Percentiles rank a stretch among this genome's conserved stretches.
Conservation (phyloP, 2,797 vertebrate species). For the Muscicapa striata region DNA sequence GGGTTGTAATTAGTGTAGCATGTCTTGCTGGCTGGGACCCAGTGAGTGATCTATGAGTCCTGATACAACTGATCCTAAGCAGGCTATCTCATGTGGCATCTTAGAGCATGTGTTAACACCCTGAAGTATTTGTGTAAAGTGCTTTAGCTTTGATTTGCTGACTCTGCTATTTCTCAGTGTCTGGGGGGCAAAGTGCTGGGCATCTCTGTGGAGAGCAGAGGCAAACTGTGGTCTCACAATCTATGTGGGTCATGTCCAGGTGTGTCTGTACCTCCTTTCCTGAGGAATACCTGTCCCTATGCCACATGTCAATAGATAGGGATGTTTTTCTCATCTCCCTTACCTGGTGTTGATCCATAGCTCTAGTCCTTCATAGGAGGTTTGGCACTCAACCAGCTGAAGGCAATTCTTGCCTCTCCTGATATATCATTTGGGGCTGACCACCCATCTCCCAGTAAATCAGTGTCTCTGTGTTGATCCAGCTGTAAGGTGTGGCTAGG, state of each 20-base stretch:
- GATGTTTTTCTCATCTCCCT: background rate
- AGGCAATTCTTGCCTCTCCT: background rate
- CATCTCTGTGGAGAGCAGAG: background rate
- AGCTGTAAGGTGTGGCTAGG: background rate
- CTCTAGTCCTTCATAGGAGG: background rate
- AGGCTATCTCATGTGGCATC: background rate
- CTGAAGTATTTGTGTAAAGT: background rate
- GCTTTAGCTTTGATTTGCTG: background rate
- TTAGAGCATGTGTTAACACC: background rate
- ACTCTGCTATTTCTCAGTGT: background rate
- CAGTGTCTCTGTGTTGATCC: background rate
- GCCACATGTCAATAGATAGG: background rate
- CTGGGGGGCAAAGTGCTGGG: background rate
- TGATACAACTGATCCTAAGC: background rate
- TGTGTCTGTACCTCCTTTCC: background rate
- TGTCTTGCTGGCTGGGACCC: background rate
- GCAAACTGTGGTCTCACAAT: background rate
- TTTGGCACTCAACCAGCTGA: background rate
- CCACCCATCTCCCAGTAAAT: background rate
- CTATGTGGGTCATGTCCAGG: background rate
- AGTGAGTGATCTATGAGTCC: background rate
- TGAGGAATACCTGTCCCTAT: background rate
- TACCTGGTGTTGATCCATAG: background rate
- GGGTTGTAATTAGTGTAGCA: background rate
- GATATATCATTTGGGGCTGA: background rate